A percentile compares a stretch with the other conserved stretches of the same genome.
These are phyloP conservation scores for Datnioides undecimradiatus DNA, from an alignment of 2,113 vertebrate genomes.

Conservation along the genomic window DNA sequence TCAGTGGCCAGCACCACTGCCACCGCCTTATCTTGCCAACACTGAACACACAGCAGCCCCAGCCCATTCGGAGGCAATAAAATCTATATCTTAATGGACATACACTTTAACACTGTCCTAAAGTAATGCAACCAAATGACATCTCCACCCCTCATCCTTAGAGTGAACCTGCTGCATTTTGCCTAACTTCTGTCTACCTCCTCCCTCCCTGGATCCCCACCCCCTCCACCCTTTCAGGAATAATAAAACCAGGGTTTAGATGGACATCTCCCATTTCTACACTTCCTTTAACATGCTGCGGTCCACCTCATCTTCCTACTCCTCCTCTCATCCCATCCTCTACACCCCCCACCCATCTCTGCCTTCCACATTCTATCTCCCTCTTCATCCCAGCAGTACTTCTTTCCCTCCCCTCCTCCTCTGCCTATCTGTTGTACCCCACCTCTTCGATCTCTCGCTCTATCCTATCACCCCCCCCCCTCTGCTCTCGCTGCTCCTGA, in stretches of 20 bases:
- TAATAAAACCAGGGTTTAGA: conserved; percentile 71
- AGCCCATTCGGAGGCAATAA: conserved; percentile 59
- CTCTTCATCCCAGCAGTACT: conserved; percentile 40
- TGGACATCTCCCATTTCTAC: conserved; percentile 73
- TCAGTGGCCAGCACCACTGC: background rate
- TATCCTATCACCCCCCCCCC: conserved; percentile 35
- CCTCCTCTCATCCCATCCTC: conserved; percentile 20
- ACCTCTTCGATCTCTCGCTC: conserved; percentile 62
- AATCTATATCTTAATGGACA: conserved; percentile 71
- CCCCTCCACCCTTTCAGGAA: conserved; percentile 42
- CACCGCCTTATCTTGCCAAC: conserved; percentile 41
- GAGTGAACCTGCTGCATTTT: conserved; percentile 49
- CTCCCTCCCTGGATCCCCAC: background rate
- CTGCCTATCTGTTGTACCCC: conserved; percentile 45
- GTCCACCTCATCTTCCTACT: conserved; percentile 51
- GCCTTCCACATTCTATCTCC: conserved; percentile 48
- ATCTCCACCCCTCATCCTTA: conserved; percentile 49
- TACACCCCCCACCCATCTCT: conserved; percentile 17
- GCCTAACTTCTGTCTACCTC: conserved; percentile 38
- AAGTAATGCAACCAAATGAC: conserved; percentile 61
- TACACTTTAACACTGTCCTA: conserved; percentile 46
- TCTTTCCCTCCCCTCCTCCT: conserved; percentile 15
- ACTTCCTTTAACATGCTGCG: conserved; percentile 52
- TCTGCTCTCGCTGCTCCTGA: conserved; percentile 12
- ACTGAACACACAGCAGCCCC: conserved; percentile 10